Evolutionary conservation across 2,797 vertebrate genomes (phyloP).

Genomic region (Acridotheres tristis): DNA sequence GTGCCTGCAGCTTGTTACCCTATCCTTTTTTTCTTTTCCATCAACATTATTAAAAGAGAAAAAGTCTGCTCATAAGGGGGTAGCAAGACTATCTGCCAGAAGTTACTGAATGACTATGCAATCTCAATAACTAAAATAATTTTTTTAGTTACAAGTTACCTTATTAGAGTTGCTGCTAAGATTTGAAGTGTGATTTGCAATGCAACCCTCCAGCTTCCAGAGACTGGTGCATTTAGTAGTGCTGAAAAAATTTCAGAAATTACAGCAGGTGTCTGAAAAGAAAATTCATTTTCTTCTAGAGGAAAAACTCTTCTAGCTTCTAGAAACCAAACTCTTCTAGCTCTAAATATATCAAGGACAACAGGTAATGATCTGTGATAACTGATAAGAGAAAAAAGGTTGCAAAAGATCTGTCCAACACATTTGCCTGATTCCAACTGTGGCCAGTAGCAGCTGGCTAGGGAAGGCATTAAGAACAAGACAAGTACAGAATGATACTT

Average conservation of each 20-base stretch:
- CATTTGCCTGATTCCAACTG: neutral
- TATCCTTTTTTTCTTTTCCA: neutral
- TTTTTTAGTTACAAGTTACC: neutral
- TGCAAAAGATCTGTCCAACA: neutral
- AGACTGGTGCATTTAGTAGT: neutral
- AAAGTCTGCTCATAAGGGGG: neutral
- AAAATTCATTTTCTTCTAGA: neutral
- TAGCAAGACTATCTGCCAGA: neutral
- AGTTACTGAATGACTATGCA: neutral
- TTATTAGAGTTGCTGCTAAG: neutral
- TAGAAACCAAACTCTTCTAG: neutral
- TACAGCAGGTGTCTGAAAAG: neutral
- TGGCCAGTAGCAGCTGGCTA: neutral
- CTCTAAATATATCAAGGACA: neutral
- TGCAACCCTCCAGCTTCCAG: neutral
- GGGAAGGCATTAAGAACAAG: neutral
- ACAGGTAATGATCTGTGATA: neutral
- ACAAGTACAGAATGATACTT: neutral
- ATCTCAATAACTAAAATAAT: neutral
- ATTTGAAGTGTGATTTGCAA: neutral
- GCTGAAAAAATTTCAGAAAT: neutral
- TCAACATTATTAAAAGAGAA: neutral
- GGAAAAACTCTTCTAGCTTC: neutral
- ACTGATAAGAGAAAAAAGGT: neutral
- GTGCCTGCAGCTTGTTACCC: neutral